Evolutionary conservation across 2,888 invertebrate genomes (phyloP).

Genomic region (Rhamnusium bicolor): DNA sequence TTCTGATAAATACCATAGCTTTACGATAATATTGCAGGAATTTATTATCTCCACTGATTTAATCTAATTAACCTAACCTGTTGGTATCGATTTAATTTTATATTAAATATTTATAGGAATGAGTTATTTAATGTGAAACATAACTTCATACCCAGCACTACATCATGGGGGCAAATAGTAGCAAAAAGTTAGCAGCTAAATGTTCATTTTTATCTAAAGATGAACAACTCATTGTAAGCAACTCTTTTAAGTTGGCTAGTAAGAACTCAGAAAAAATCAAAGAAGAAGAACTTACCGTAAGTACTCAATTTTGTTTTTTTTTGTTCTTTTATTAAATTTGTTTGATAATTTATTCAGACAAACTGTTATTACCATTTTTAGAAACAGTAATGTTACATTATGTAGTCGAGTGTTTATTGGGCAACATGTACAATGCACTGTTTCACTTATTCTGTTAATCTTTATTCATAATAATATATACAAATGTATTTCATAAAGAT

Average conservation of each 20-base stretch:
- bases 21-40: neutral
- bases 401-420: too few species aligned
- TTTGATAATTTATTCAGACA: too few species aligned
- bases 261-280: slow-evolving; percentile 78
- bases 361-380: too few species aligned
- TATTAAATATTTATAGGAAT: slow-evolving; percentile 22
- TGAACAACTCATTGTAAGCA: slow-evolving; percentile 77
- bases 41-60: slow-evolving; percentile 2
- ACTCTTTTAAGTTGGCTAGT: slow-evolving; percentile 77
- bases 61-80: neutral
- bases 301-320: slow-evolving; percentile 58
- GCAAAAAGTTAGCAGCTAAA: slow-evolving; percentile 78
- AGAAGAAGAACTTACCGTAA: slow-evolving; percentile 80
- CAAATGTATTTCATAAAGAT: too few species aligned
- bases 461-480: too few species aligned
- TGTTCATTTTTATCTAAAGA: slow-evolving; percentile 78
- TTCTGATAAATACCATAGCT: neutral
- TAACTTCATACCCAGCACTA: slow-evolving; percentile 14
- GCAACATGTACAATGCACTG: too few species aligned
- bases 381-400: too few species aligned
- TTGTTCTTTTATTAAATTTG: too few species aligned
- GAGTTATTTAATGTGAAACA: neutral
- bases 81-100: slow-evolving; percentile 23
- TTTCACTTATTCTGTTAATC: too few species aligned
- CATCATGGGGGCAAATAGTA: slow-evolving; percentile 73